Percentiles rank a stretch among this genome's conserved stretches.
Conservation (phyloP, 2,113 vertebrate genomes). For the Empidonax alnorum region DNA sequence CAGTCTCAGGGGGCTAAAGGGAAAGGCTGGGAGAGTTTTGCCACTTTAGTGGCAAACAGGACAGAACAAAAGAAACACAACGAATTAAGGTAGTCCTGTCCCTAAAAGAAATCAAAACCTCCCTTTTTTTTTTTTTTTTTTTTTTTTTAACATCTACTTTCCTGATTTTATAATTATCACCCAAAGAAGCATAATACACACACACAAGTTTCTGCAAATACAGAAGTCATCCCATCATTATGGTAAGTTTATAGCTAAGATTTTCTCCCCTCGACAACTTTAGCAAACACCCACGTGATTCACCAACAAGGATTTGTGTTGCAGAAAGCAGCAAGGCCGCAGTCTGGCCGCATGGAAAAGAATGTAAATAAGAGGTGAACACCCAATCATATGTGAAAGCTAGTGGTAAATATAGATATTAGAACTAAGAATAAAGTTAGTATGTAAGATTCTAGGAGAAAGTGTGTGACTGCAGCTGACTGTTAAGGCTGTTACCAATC, state of each 20-base stretch:
- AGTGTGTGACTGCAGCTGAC: too few species aligned
- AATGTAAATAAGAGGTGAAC: too few species aligned
- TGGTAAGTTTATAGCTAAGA: constrained; percentile 18
- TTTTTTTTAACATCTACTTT: not conserved
- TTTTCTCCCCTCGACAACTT: constrained; percentile 36
- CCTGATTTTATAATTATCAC: not conserved
- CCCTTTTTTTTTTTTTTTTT: not conserved
- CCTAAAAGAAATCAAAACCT: not conserved
- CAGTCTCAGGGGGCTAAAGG: not conserved
- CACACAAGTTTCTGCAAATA: not conserved
- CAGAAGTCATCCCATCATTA: not conserved
- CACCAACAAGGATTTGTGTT: not conserved
- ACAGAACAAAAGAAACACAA: not conserved
- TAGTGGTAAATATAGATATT: too few species aligned
- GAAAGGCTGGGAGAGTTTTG: not conserved
- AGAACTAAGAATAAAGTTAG: too few species aligned
- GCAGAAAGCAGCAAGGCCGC: too few species aligned
- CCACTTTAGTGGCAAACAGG: not conserved
- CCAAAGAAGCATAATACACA: not conserved
- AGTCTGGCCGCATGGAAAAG: too few species aligned
- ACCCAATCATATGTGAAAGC: too few species aligned
- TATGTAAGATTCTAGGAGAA: too few species aligned
- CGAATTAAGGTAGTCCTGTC: not conserved
- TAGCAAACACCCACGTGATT: not conserved
- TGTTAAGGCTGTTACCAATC: too few species aligned